A percentile compares a stretch with the other conserved stretches of the same genome.
Conservation (phyloP, 2,113 vertebrate species). For the Ailurus styani region DNA sequence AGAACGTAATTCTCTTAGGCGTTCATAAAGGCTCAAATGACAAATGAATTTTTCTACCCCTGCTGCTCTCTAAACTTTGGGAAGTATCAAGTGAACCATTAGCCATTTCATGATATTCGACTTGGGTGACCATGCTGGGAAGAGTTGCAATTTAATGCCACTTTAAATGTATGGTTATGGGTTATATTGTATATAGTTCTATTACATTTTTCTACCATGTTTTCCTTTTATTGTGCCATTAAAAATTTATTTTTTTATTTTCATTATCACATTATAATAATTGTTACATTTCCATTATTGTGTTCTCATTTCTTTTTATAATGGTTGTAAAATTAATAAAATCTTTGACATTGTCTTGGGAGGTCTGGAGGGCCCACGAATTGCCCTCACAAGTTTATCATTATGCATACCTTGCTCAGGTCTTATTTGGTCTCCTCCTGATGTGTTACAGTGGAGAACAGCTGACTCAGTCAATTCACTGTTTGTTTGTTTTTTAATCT, state of each 20-base stretch:
- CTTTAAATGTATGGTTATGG: constrained; percentile 79
- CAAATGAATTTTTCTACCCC: constrained; percentile 74
- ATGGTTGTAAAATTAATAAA: constrained; percentile 68
- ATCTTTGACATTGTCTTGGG: constrained; percentile 42
- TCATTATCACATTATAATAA: constrained; percentile 67
- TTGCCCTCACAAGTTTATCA: constrained; percentile 32
- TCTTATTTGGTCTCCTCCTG: constrained; percentile 28
- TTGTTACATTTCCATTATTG: constrained; percentile 48
- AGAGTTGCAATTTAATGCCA: constrained; percentile 78
- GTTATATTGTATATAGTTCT: constrained; percentile 76
- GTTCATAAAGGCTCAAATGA: constrained; percentile 68
- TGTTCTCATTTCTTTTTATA: constrained; percentile 75
- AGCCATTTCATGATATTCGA: constrained; percentile 77
- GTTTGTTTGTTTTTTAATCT: neutral
- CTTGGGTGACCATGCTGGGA: constrained; percentile 75
- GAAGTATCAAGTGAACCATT: constrained; percentile 78
- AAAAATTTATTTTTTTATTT: constrained; percentile 80
- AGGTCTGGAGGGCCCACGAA: constrained; percentile 50
- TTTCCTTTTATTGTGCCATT: constrained; percentile 77
- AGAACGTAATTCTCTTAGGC: constrained; percentile 57
- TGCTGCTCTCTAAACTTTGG: constrained; percentile 71
- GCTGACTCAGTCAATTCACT: neutral
- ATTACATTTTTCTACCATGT: constrained; percentile 77
- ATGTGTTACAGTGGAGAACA: neutral
- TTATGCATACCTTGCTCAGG: neutral